phyloP scores from a whole-genome alignment of 2,113 vertebrate species.

The Entelurus aequoreus region DNA sequence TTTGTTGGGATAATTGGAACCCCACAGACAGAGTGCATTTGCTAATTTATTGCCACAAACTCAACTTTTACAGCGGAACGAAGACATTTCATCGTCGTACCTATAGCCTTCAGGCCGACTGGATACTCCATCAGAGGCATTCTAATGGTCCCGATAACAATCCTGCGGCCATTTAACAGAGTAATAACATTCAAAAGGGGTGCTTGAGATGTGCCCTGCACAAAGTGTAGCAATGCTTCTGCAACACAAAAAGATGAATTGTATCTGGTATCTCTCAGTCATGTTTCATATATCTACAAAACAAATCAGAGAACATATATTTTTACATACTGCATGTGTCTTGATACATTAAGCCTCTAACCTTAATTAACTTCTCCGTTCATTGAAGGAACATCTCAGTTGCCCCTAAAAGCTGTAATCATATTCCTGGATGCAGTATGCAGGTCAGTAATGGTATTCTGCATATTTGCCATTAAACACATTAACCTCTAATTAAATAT shows the following conservation, averaged over 20 bases:
- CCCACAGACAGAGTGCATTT: neutral
- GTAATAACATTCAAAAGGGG: neutral
- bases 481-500: constrained; percentile 24
- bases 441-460: constrained; percentile 13
- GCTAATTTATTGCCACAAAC: neutral
- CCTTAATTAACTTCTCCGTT: constrained; percentile 14
- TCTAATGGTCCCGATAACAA: constrained; percentile 1
- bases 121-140: neutral
- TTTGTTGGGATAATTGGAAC: neutral
- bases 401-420: neutral
- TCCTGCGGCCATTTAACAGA: neutral
- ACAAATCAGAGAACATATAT: constrained; percentile 5
- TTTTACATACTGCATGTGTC: constrained; percentile 5
- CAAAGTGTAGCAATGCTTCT: neutral
- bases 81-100: neutral
- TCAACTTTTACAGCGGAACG: neutral
- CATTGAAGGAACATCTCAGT: constrained; percentile 13
- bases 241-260: constrained; percentile 41
- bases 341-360: constrained; percentile 27
- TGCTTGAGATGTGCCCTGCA: neutral
- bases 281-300: constrained; percentile 36
- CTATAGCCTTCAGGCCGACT: neutral
- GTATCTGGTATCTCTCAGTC: constrained; percentile 33
- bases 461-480: constrained; percentile 20
- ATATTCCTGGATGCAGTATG: constrained; percentile 14